These are phyloP conservation scores for Florisuga fusca DNA, from an alignment of 2,797 vertebrate genomes.

Conservation along the genomic window DNA sequence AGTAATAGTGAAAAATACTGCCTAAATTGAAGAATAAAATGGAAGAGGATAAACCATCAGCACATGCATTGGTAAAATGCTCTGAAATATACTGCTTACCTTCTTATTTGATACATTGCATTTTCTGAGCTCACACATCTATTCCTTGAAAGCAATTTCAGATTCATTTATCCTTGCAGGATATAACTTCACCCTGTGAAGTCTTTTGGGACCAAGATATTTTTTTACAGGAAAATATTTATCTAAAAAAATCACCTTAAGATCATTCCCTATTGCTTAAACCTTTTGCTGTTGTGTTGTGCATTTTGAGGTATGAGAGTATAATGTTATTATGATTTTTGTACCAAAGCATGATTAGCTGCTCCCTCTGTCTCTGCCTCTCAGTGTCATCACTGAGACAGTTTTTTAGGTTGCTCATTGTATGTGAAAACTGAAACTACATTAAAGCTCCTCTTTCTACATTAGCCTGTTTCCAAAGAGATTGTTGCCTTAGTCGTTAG, in stretches of 20 bases:
- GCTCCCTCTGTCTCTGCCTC: neutral
- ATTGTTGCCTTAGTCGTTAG: neutral
- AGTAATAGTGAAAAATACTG: neutral
- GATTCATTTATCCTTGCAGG: conserved; percentile 37
- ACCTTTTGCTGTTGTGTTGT: neutral
- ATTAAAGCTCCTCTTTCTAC: neutral
- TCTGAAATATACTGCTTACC: neutral
- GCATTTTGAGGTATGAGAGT: neutral
- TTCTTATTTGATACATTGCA: neutral
- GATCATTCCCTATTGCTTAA: neutral
- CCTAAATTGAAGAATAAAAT: conserved; percentile 16
- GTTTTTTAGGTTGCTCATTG: neutral
- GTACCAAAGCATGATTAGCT: neutral
- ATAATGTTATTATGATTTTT: neutral
- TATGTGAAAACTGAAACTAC: neutral
- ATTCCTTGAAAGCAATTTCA: conserved; percentile 40
- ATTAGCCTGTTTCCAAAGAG: neutral
- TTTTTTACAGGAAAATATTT: neutral
- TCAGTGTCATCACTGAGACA: neutral
- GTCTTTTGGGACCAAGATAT: conserved; percentile 30
- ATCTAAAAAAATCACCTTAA: neutral
- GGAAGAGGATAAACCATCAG: neutral
- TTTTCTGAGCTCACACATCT: conserved; percentile 7
- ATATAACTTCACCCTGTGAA: neutral
- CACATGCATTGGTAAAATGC: neutral